phyloP scores from a whole-genome alignment of 2,797 vertebrate genomes.

The Cyclopterus lumpus region DNA sequence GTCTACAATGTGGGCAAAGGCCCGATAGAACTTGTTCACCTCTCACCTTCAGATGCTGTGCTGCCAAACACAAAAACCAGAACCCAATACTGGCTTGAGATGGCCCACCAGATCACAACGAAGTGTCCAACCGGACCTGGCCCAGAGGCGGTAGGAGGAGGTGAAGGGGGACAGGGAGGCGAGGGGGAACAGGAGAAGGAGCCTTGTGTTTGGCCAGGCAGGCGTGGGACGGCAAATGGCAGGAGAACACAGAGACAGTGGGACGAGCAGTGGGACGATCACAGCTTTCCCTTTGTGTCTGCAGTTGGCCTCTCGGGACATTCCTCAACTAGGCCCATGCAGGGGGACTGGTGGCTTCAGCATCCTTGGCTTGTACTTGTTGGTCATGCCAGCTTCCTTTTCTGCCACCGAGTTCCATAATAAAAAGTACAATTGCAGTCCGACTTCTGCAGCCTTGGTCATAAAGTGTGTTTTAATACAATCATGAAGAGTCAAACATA shows the following conservation, averaged over 20 bases:
- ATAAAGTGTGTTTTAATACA: conserved; percentile 16
- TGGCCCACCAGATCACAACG: conserved; percentile 28
- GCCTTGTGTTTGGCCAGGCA: conserved; percentile 66
- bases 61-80: conserved; percentile 25
- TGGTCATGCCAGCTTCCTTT: neutral
- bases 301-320: conserved; percentile 52
- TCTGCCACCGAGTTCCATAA: neutral
- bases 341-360: conserved; percentile 25
- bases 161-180: conserved; percentile 31
- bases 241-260: conserved; percentile 70
- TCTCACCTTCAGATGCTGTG: conserved; percentile 36
- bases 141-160: conserved; percentile 57
- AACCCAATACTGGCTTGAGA: conserved; percentile 11
- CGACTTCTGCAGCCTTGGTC: neutral
- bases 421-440: neutral
- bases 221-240: conserved; percentile 73
- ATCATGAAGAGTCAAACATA: conserved; percentile 9
- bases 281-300: conserved; percentile 76
- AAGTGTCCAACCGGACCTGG: conserved; percentile 53
- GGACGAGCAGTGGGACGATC: conserved; percentile 76
- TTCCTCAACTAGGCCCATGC: conserved; percentile 59
- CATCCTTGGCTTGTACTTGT: conserved; percentile 30
- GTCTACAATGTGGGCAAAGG: conserved; percentile 28
- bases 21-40: conserved; percentile 34
- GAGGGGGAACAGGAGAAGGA: conserved; percentile 56